Evolutionary conservation across 2,888 invertebrate species (phyloP), one percentile per base, ranked within the genome.

Genomic region (Acanthosepion esculentum): DNA sequence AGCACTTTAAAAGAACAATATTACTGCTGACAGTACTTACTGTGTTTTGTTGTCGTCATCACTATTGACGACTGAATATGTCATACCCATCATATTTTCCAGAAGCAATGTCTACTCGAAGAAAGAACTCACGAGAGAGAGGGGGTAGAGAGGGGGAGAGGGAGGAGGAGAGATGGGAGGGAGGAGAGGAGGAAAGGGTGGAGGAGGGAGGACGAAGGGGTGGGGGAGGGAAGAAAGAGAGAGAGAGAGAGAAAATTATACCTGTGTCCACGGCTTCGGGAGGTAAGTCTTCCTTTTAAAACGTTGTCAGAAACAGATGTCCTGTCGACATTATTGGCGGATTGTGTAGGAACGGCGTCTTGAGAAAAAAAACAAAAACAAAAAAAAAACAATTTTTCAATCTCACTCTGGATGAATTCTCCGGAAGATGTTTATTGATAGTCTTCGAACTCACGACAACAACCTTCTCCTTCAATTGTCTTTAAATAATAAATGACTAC

Each of bases 91-190:
- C 29, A 29, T 78, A 8, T 78, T 78, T 78, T n/a, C 78, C 33
- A 15, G n/a, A 15, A n/a, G 78, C 78, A 78, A 78, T 78, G 78
- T 78, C 78, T 78, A 78, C 78, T 78, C 3, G 78, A 78, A 78
- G 15, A 33, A 78, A n/a, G 12, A 33, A 78, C 15, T n/a, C n/a
- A 78, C 8, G 0, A 7, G 41, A 41, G 41, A 41, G 41, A 2
- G 41, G 2, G 2, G 41, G 41, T 0, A 0, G 41, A 2, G 2
- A 2, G 0, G 41, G 41, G 41, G 3, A 7, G 8, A 6, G 41
- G 41, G 41, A 2, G 1, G 8, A 6, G 15, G 7, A 50, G 26
- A 64, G 29, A 64, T 1, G 41, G 29, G 29, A 64, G 50, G 50
- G 1, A 5, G 64, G 26, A 7, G 59, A 59, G 18, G 64, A 64